Base-by-base conservation (phyloP, 1,140 invertebrate genomes). In the Mycetomoellerius zeteki region DNA sequence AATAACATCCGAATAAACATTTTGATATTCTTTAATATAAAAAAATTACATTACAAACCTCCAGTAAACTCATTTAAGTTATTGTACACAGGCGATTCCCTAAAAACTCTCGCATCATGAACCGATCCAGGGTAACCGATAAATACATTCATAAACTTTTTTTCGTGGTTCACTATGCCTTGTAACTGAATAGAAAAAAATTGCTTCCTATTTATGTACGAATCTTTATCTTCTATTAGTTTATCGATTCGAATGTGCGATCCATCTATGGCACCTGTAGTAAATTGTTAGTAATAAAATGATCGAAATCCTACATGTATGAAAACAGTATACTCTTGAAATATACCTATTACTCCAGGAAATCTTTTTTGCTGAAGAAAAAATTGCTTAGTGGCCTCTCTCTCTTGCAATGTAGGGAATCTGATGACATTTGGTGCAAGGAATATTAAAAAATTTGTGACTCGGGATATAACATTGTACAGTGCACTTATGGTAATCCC, bases 141-240 rank as follows among this genome's bases (percentile, higher is more conserved):
- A 72, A 91, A 92, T 5, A 92, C 82, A 81, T 92, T 88, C 0
- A 88, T 85, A 86, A 92, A 92, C 76, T 82, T 87, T 80, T 85
- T 85, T 21, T 86, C 33, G 16, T 81, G n/a, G 54, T 91, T 72
- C 73, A 76, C 82, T 33, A 91, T 85, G 37, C 50, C 88, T 91
- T 92, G 90, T 21, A 92, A 71, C 19, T 88, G 24, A 21, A 91
- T 81, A 7, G 89, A 86, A 76, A 87, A 80, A 75, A 87, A 88
- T 37, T 89, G 86, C 71, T 92, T 92, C 60, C 89, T 69, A 77
- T 92, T 92, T 27, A 84, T 80, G 72, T 92, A 91, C 6, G 65
- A 78, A 37, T 86, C 47, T 33, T 64, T 81, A 81, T 89, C 58
- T 52, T 86, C 75, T 4, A 54, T 37, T 27, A 90, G 89, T 82